Evolutionary conservation across 2,797 vertebrate genomes (phyloP).

Genomic region (Brachyrhaphis roseni): DNA sequence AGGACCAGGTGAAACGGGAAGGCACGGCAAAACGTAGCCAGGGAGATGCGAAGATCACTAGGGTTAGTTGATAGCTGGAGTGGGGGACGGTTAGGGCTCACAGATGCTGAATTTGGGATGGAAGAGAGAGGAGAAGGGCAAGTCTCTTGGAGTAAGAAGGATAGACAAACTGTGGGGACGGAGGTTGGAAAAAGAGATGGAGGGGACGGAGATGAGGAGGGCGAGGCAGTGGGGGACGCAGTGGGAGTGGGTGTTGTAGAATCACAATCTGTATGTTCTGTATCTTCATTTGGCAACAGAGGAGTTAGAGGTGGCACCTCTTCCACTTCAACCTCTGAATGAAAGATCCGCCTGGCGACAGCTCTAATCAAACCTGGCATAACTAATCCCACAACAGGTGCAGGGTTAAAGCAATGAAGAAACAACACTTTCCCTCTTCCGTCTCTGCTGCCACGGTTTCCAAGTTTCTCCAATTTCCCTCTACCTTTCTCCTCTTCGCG

Average conservation of each 20-base stretch:
- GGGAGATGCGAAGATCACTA: slow-evolving; percentile 90
- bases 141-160: slow-evolving; percentile 85
- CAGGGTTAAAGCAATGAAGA: slow-evolving; percentile 94
- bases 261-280: slow-evolving; percentile 66
- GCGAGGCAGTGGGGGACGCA: slow-evolving; percentile 66
- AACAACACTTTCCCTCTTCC: slow-evolving; percentile 75
- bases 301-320: slow-evolving; percentile 87
- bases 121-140: slow-evolving; percentile 40
- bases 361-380: slow-evolving; percentile 95
- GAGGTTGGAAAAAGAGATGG: slow-evolving; percentile 65
- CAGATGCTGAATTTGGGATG: slow-evolving; percentile 79
- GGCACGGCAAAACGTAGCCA: slow-evolving; percentile 95
- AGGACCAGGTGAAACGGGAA: slow-evolving; percentile 98
- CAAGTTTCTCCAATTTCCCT: slow-evolving; percentile 52
- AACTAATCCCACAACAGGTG: slow-evolving; percentile 91
- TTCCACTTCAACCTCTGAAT: slow-evolving; percentile 90
- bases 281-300: slow-evolving; percentile 81
- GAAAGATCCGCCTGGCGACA: slow-evolving; percentile 91
- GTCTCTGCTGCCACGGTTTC: slow-evolving; percentile 29
- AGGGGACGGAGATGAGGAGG: slow-evolving; percentile 84
- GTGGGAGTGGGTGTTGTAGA: slow-evolving; percentile 70
- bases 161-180: slow-evolving; percentile 67
- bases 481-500: slow-evolving; percentile 80
- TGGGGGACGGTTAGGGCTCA: slow-evolving; percentile 77
- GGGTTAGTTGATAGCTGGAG: slow-evolving; percentile 86